A percentile compares a stretch with the other conserved stretches of the same genome.
These are phyloP conservation scores for Microtus oregoni DNA, from an alignment of 2,113 vertebrate genomes.

Conservation along the genomic window DNA sequence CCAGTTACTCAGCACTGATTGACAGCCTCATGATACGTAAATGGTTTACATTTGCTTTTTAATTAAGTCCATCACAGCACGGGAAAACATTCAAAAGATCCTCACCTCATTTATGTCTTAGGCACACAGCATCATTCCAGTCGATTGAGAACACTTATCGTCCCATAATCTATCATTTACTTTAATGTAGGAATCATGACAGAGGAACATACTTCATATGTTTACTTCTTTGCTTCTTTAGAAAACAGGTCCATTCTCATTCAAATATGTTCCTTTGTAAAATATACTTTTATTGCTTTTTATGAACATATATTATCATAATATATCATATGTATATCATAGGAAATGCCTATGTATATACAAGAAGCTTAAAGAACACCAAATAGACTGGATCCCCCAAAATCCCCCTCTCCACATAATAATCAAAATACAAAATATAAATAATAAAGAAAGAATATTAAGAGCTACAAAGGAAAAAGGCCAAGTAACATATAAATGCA, in stretches of 20 bases:
- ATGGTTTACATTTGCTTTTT: slow-evolving; percentile 41
- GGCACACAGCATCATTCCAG: background rate
- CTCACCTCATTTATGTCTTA: slow-evolving; percentile 61
- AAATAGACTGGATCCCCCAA: too few species aligned
- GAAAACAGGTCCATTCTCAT: slow-evolving; percentile 61
- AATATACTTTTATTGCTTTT: background rate
- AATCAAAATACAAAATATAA: too few species aligned
- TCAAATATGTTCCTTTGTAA: slow-evolving; percentile 68
- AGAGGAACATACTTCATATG: background rate
- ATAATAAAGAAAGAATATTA: too few species aligned
- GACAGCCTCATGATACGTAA: slow-evolving; percentile 51
- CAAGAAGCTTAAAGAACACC: too few species aligned
- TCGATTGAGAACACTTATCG: slow-evolving; percentile 53
- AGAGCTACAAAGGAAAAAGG: too few species aligned
- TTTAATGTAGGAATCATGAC: slow-evolving; percentile 72
- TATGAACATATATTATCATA: background rate
- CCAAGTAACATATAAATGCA: too few species aligned
- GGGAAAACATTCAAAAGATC: background rate
- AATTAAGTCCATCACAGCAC: slow-evolving; percentile 54
- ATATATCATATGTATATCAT: background rate
- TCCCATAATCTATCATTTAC: slow-evolving; percentile 73
- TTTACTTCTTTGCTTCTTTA: slow-evolving; percentile 79
- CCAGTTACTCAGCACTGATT: slow-evolving; percentile 29
- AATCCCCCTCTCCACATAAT: too few species aligned
- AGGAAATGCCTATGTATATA: too few species aligned